Percentiles rank a stretch among this genome's conserved stretches.
Evolutionary conservation across 2,888 invertebrate species (phyloP).

Genomic region (Pristionchus maxplancki): DNA sequence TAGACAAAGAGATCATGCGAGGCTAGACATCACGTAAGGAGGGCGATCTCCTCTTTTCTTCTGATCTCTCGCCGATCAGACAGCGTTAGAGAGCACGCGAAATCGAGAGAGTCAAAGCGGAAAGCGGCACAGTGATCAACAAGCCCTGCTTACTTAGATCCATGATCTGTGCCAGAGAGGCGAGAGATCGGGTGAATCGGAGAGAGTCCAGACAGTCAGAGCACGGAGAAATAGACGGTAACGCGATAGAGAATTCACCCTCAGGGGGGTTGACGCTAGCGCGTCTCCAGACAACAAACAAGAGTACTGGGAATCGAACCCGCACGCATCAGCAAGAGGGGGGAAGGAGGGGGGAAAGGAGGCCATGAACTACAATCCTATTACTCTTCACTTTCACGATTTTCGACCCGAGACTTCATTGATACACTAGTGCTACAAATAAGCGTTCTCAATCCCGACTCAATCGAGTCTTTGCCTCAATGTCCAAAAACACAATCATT

Average conservation of each 20-base stretch:
- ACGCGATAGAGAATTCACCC: background rate
- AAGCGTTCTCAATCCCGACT: too few species aligned
- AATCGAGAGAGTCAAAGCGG: background rate
- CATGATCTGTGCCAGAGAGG: background rate
- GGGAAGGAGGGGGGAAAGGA: background rate
- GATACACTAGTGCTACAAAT: too few species aligned
- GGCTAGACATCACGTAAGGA: conserved; percentile 11
- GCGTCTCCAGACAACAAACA: conserved; percentile 10
- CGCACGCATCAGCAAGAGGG: background rate
- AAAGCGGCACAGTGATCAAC: background rate
- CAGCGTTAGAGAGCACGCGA: background rate
- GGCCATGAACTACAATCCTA: too few species aligned
- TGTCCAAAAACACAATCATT: too few species aligned
- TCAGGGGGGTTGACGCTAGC: background rate
- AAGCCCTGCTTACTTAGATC: background rate
- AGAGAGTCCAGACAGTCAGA: background rate
- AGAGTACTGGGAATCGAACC: background rate
- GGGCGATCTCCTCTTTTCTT: background rate
- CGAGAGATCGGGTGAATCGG: background rate
- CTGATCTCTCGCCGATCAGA: background rate
- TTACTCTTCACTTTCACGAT: too few species aligned
- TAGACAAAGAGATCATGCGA: conserved; percentile 1
- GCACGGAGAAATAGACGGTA: background rate
- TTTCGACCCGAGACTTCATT: too few species aligned
- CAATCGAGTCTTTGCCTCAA: too few species aligned